Evolutionary conservation across 2,113 vertebrate genomes (phyloP).

Genomic region (Phalacrocorax pelagicus): DNA sequence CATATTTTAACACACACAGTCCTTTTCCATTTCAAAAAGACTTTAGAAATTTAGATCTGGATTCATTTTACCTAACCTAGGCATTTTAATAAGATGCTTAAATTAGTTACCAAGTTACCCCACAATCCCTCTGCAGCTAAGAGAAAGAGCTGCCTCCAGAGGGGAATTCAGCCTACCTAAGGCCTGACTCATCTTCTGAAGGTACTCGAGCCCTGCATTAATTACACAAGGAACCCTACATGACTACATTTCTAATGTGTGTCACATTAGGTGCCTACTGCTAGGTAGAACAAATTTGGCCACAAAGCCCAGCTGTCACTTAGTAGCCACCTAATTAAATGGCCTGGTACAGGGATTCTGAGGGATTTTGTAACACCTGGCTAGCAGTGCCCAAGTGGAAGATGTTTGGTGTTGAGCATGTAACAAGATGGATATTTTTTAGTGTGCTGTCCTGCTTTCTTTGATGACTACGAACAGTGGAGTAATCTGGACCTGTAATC

Average conservation of each 20-base stretch:
- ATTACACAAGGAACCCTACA: constrained; percentile 11
- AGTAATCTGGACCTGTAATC: not conserved
- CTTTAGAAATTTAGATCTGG: constrained; percentile 25
- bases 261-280: not conserved
- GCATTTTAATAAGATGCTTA: constrained; percentile 41
- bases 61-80: constrained; percentile 33
- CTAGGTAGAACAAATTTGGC: not conserved
- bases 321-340: not conserved
- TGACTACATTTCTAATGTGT: not conserved
- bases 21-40: constrained; percentile 32
- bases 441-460: not conserved
- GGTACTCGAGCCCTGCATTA: not conserved
- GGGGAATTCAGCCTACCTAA: constrained; percentile 36
- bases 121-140: not conserved
- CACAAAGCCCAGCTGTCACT: not conserved
- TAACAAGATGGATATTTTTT: not conserved
- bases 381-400: not conserved
- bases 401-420: not conserved
- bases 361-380: not conserved
- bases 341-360: not conserved
- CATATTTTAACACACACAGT: not conserved
- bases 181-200: constrained; percentile 52
- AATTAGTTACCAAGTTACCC: constrained; percentile 51
- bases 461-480: not conserved
- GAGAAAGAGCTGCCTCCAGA: constrained; percentile 2